Evolutionary conservation across 1,140 invertebrate species (phyloP).

Genomic region (Nasonia vitripennis): DNA sequence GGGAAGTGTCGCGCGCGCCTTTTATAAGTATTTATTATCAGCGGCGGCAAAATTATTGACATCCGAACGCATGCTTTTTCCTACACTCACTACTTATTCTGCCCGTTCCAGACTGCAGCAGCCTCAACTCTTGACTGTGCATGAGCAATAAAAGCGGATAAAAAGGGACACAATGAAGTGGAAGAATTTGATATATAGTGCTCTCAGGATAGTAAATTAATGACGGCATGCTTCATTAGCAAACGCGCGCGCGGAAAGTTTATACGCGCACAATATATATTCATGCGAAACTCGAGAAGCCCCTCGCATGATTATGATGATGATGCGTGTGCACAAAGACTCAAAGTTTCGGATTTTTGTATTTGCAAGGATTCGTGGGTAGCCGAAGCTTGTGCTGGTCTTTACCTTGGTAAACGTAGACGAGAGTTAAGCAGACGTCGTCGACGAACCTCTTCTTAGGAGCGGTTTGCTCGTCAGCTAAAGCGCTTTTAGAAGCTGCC

Average conservation of each 20-base stretch:
- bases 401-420: constrained; percentile 13
- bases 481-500: constrained; percentile 3
- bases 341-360: not conserved
- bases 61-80: not conserved
- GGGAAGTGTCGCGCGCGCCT: not conserved
- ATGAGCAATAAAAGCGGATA: not conserved
- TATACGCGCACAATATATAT: not conserved
- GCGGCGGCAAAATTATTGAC: constrained; percentile 24
- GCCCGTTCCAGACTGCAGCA: not conserved
- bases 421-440: not conserved
- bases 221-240: constrained; percentile 17
- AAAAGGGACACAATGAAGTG: not conserved
- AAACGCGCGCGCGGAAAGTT: constrained; percentile 14
- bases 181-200: not conserved
- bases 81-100: not conserved
- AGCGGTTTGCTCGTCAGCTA: not conserved
- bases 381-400: not conserved
- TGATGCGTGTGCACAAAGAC: too few relatives aligned
- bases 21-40: not conserved
- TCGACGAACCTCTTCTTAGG: not conserved
- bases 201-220: not conserved
- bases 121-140: not conserved
- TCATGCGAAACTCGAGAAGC: not conserved
- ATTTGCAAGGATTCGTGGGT: not conserved
- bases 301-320: not conserved